Evolutionary conservation across 2,888 invertebrate genomes (phyloP), one percentile per base, ranked within the genome.

Genomic region (Eristalis tenax): DNA sequence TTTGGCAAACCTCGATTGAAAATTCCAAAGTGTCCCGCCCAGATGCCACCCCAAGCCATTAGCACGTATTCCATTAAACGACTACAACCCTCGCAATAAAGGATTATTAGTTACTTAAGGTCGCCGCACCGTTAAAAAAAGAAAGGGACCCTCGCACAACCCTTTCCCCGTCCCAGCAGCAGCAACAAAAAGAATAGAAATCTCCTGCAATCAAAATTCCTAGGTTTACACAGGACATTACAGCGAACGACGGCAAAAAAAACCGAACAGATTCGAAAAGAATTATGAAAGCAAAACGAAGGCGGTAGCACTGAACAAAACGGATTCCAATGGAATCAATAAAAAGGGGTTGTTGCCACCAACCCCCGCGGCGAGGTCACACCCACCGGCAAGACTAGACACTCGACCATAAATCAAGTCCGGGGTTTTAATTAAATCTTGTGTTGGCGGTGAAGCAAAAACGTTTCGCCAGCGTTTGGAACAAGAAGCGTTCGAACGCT

Each of bases 391-490:
- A 38, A 79, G 83, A 79, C 87, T 83, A 87, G 87, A 87, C 87
- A 91, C 91, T 89, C 50, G 91, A 89, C 91, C 92, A 93, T 93
- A 93, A 93, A 93, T 93, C 93, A 93, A 93, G 93, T 93, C 92
- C 92, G 92, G 92, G 93, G 92, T 93, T 93, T 90, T 93, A 93
- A 93, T 93, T 93, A 93, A 93, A 93, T 93, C 93, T 93, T 93
- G 93, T 92, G 92, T 92, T 93, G 92, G 93, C 92, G 92, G 93
- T 92, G 90, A 91, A 91, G 79, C 79, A 69, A 85, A 75, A 87
- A 40, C 78, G 70, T 74, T 85, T 35, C 80, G 69, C 57, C 69
- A 85, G 83, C 82, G 66, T 66, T 71, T 5, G 8, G 32, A 32
- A 35, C 28, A 75, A 81, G 75, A 68, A 74, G 18, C 8, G 50